Conservation (phyloP, 2,113 vertebrate genomes). For the Chiloscyllium plagiosum region DNA sequence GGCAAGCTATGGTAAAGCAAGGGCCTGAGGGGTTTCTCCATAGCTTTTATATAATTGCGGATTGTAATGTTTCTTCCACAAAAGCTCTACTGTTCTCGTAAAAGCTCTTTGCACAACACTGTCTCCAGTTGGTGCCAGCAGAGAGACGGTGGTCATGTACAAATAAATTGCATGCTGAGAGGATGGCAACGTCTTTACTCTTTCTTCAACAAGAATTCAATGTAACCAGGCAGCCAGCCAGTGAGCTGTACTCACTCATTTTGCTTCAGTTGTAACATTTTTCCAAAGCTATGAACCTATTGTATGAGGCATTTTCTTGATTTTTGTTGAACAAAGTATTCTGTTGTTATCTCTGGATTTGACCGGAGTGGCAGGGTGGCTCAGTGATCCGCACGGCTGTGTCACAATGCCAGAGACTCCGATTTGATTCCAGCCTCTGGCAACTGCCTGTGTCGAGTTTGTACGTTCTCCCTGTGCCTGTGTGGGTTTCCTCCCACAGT, state of each 20-base stretch:
- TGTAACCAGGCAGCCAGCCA: neutral
- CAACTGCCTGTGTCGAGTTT: too few relatives aligned
- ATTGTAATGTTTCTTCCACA: conserved; percentile 25
- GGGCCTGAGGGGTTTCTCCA: neutral
- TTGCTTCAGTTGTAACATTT: conserved; percentile 19
- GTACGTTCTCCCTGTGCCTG: too few relatives aligned
- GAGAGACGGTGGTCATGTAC: neutral
- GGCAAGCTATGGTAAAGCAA: neutral
- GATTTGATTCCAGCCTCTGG: too few relatives aligned
- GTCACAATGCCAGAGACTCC: too few relatives aligned
- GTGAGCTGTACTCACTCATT: neutral
- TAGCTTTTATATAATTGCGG: neutral
- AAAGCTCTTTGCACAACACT: neutral
- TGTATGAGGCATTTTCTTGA: neutral
- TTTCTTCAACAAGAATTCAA: neutral
- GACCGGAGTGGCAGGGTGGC: too few relatives aligned
- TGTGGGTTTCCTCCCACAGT: too few relatives aligned
- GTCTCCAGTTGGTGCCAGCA: neutral
- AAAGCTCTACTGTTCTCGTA: conserved; percentile 16
- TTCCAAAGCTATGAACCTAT: neutral
- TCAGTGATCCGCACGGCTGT: too few relatives aligned
- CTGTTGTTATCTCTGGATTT: neutral
- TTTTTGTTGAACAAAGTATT: neutral
- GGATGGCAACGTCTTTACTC: conserved; percentile 1
- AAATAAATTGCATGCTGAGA: neutral